Percentiles rank a stretch among this genome's conserved stretches.
Evolutionary conservation across 2,113 vertebrate species (phyloP).

Genomic region (Emydocephalus ijimae): DNA sequence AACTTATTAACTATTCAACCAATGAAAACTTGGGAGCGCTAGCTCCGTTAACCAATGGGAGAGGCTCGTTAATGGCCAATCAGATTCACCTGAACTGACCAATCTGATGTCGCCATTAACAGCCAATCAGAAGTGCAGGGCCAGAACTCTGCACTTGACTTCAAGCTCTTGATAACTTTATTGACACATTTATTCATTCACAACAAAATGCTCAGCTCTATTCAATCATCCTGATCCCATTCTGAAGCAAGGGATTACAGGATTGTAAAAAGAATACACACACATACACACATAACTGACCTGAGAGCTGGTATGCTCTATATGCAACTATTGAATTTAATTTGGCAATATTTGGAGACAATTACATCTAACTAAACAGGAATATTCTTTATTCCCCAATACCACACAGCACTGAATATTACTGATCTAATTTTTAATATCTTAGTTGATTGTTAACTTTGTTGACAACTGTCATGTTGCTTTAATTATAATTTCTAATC

Average conservation of each 20-base stretch:
- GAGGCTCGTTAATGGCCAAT: too few species aligned
- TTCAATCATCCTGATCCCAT: neutral
- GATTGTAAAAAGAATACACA: neutral
- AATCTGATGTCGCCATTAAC: too few species aligned
- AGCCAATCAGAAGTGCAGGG: too few species aligned
- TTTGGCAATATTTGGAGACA: neutral
- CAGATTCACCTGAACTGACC: too few species aligned
- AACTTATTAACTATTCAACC: too few species aligned
- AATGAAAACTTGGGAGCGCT: too few species aligned
- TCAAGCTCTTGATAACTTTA: too few species aligned
- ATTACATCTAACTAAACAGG: neutral
- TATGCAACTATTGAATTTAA: neutral
- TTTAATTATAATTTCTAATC: neutral
- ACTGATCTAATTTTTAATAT: neutral
- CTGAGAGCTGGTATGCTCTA: neutral
- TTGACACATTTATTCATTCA: too few species aligned
- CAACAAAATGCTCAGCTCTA: neutral
- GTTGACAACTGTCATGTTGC: neutral
- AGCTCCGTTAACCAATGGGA: too few species aligned
- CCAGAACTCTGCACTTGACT: too few species aligned
- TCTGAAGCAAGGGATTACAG: neutral
- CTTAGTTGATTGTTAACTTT: neutral
- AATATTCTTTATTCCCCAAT: neutral
- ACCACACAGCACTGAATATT: neutral
- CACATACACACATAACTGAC: neutral